Percentiles rank a stretch among this genome's conserved stretches.
Evolutionary conservation across 2,113 vertebrate species (phyloP).

Genomic region (Sinosuthora webbiana): DNA sequence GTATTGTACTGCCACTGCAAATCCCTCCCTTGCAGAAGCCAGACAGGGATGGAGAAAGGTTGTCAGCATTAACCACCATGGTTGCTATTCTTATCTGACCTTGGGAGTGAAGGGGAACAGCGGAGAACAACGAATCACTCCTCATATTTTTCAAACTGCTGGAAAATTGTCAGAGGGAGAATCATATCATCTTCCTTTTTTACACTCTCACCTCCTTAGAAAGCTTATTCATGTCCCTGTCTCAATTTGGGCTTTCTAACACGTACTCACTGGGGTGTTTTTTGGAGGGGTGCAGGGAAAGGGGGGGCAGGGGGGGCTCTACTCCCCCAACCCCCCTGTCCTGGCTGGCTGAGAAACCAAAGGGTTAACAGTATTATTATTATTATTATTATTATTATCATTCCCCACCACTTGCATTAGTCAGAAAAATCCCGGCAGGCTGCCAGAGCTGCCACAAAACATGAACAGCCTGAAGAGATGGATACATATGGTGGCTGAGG

Average conservation of each 20-base stretch:
- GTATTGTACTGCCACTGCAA: neutral
- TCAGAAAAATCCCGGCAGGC: neutral
- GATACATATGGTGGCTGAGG: neutral
- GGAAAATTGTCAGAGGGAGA: neutral
- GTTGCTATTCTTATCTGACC: neutral
- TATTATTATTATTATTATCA: neutral
- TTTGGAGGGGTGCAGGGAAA: neutral
- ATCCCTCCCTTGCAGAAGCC: neutral
- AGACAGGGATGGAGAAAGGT: neutral
- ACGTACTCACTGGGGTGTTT: rapidly evolving
- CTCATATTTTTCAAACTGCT: neutral
- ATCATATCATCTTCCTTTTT: neutral
- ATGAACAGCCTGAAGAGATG: constrained; percentile 17
- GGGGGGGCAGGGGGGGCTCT: neutral
- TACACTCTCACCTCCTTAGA: neutral
- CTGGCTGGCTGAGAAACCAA: neutral
- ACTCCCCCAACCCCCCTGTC: neutral
- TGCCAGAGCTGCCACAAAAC: constrained; percentile 8
- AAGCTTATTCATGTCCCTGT: neutral
- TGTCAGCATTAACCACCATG: neutral
- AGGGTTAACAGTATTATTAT: constrained; percentile 1
- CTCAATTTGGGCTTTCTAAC: neutral
- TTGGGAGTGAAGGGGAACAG: neutral
- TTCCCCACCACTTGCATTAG: neutral
- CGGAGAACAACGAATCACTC: neutral